Evolutionary conservation across 2,113 vertebrate species (phyloP), one percentile per base, ranked within the genome.

Genomic region (Onychostoma macrolepis): DNA sequence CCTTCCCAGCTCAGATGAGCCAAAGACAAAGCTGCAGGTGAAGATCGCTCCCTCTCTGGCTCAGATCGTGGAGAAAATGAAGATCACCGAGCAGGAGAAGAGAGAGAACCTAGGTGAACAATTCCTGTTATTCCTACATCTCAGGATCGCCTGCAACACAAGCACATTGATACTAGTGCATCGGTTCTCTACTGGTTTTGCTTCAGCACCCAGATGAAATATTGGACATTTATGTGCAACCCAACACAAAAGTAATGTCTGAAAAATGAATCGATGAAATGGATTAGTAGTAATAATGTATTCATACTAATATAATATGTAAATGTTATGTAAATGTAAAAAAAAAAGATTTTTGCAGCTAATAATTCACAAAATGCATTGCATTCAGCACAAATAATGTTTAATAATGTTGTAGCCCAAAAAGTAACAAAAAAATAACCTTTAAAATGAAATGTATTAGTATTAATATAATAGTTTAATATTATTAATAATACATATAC

Each of bases 11-110:
- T 93, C 94, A 0, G 95, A 96, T 56, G 95, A 96, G 87, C 92
- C 94, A 58, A 94, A 92, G 90, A 91, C 93, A 41, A 92, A 91
- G 83, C 92, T 97, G 88, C 93, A 92, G 0, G 78, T 96, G 87
- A 97, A 93, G 90, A 95, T 95, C 87, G 95, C 96, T 83, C 91
- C 91, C 53, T 95, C 96, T 50, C 91, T 97, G 92, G 92, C 94
- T 85, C 94, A 96, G 89, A 93, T 94, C 63, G 67, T 96, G 90
- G 93, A 95, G 90, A 96, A 95, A 90, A 92, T 97, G 88, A 92
- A 93, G 36, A 15, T 95, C 78, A 89, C 48, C 76, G 89, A 53
- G 48, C 92, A 41, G 76, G 90, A 0, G 85, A 89, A 92, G 67
- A 83, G 72, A 30, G 81, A 87, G 0, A 90, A 91, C 67, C 89